A percentile compares a stretch with the other conserved stretches of the same genome.
These are phyloP conservation scores for Stigmatopora nigra DNA, from an alignment of 2,113 vertebrate species.

Conservation along the genomic window DNA sequence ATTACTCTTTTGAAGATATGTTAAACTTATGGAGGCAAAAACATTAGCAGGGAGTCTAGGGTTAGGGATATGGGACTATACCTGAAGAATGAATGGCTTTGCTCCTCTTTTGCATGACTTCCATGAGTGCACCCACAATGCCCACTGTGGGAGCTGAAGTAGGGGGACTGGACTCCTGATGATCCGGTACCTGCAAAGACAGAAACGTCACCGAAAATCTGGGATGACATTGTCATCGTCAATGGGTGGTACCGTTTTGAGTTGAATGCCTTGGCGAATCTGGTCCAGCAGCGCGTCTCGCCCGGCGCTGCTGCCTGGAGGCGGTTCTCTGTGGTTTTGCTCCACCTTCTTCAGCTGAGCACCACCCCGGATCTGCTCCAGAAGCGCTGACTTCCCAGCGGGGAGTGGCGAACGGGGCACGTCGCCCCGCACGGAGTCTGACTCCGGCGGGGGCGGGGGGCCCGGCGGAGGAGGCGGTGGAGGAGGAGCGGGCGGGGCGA, in stretches of 20 bases:
- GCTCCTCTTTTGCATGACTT: slow-evolving; percentile 99
- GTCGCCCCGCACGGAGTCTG: slow-evolving; percentile 57
- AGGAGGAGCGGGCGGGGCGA: slow-evolving; percentile 77
- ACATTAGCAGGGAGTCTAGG: no score
- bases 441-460: slow-evolving; percentile 55
- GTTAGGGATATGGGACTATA: no score
- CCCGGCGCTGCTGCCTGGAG: slow-evolving; percentile 75
- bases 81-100: slow-evolving; percentile 99
- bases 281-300: slow-evolving; percentile 92
- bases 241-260: slow-evolving; percentile 76
- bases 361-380: slow-evolving; percentile 94
- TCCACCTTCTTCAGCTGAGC: slow-evolving; percentile 92
- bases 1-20: no score
- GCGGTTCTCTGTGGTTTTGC: slow-evolving; percentile 75
- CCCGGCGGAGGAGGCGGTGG: slow-evolving; percentile 64
- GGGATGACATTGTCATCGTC: not conserved
- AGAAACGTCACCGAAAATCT: not conserved
- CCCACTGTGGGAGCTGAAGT: slow-evolving; percentile 79
- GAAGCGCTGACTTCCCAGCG: slow-evolving; percentile 80
- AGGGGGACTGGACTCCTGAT: slow-evolving; percentile 77
- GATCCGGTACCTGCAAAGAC: slow-evolving; percentile 78
- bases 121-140: slow-evolving; percentile 94
- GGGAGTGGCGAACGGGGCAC: slow-evolving; percentile 45
- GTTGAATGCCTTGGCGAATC: slow-evolving; percentile 93
- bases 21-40: no score